Evolutionary conservation across 2,113 vertebrate genomes (phyloP).

Genomic region (Amphilophus citrinellus): DNA sequence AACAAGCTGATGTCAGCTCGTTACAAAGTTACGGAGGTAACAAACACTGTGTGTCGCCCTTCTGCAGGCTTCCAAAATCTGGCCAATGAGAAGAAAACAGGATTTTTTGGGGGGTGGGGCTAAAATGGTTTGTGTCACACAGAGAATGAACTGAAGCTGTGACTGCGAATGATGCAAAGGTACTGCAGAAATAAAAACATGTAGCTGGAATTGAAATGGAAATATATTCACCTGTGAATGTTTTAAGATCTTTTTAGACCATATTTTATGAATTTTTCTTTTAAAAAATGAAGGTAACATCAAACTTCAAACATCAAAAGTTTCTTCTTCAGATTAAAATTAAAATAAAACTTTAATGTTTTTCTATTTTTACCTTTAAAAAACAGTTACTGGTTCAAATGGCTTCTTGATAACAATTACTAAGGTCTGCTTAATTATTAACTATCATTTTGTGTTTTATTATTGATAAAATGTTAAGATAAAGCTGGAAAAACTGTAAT

Average conservation of each 20-base stretch:
- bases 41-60: not conserved
- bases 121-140: not conserved
- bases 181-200: not conserved
- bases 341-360: too few species aligned
- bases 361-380: not conserved
- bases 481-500: not conserved
- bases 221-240: not conserved
- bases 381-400: not conserved
- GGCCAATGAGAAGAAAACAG: not conserved
- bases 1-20: not conserved
- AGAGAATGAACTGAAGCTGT: not conserved
- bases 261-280: not conserved
- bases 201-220: not conserved
- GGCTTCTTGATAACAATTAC: not conserved
- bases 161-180: too few species aligned
- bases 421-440: not conserved
- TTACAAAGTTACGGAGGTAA: too few species aligned
- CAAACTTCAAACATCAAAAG: not conserved
- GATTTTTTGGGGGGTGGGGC: too few species aligned
- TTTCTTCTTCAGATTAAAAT: not conserved
- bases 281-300: not conserved
- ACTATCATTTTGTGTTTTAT: too few species aligned
- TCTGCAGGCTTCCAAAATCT: not conserved
- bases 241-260: not conserved
- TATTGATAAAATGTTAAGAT: too few species aligned